Base-by-base conservation (phyloP, 2,888 invertebrate genomes). In the Nineta flava region DNA sequence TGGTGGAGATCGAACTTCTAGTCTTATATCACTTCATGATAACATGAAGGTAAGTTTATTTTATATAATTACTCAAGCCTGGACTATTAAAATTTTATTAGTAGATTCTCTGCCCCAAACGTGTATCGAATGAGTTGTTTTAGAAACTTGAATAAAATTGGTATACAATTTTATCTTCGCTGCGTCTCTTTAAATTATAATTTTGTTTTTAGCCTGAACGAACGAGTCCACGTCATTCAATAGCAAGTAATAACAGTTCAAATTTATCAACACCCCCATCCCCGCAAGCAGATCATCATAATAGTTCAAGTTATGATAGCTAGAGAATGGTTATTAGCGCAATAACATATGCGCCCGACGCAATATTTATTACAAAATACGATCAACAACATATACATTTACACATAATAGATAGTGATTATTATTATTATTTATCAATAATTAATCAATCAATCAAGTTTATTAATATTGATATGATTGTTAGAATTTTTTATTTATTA, bases 231-330 rank as follows among this genome's bases (percentile, higher is more conserved):
- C 73, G 82, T 51, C 81, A 81, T 63, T 83, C 82, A 51, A 76
- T 82, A 60, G 80, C 80, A 52, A 82, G 82, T 53, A 81, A 81
- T 66, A 81, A 81, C 64, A 82, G 81, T 69, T 81, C 80, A 59
- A 81, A 81, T 65, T 72, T 80, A 57, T 81, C 81, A 55, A 81
- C 81, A 45, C 82, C 82, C 47, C 81, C 81, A 46, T 79, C 79
- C 60, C 79, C 79, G 52, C 76, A 77, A 57, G 75, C 77, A 53
- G 78, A 77, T 62, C 77, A 77, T 58, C 73, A 72, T 58, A 75
- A 76, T 59, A 79, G 78, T 59, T 79, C 79, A 47, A 78, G 77
- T 60, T 79, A 78, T 58, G 79, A 79, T 63, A 78, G 77, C 62
- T 77, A 75, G 70, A 62, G 47, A 44, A 26, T 26, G 26, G 26